phyloP scores from a whole-genome alignment of 1,140 invertebrate species.

The Lepidurus apus region DNA sequence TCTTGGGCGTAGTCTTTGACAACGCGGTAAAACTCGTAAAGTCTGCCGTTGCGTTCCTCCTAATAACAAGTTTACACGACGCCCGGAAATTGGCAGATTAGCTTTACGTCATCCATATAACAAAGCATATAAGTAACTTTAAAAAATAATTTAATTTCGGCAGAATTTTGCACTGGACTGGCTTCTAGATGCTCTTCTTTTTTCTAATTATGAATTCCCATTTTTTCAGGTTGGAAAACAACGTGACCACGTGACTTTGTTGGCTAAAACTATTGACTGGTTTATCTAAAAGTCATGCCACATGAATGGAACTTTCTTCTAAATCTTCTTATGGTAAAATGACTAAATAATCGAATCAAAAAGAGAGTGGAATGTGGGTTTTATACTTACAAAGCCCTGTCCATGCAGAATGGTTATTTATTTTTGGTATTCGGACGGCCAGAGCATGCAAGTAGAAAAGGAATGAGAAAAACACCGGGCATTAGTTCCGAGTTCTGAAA shows the following conservation, averaged over 20 bases:
- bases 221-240: background rate
- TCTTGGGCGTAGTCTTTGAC: conserved; percentile 46
- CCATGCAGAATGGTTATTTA: conserved; percentile 27
- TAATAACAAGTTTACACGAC: conserved; percentile 39
- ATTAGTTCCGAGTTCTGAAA: conserved; percentile 28
- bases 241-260: conserved; percentile 16
- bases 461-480: conserved; percentile 24
- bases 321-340: background rate
- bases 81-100: conserved; percentile 56
- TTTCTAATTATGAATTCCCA: background rate
- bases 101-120: conserved; percentile 50
- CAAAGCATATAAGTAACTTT: background rate
- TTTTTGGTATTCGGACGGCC: conserved; percentile 26
- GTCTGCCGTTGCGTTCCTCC: conserved; percentile 48
- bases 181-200: background rate
- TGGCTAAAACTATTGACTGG: background rate
- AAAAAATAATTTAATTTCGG: background rate
- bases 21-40: conserved; percentile 42
- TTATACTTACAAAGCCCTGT: conserved; percentile 34
- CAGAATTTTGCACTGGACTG: background rate
- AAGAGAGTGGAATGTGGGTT: background rate
- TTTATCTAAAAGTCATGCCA: conserved; percentile 1
- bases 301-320: background rate
- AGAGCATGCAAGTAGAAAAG: conserved; percentile 31
- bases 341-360: background rate